Conservation (phyloP, 2,113 vertebrate genomes). For the Pseudopodoces humilis region DNA sequence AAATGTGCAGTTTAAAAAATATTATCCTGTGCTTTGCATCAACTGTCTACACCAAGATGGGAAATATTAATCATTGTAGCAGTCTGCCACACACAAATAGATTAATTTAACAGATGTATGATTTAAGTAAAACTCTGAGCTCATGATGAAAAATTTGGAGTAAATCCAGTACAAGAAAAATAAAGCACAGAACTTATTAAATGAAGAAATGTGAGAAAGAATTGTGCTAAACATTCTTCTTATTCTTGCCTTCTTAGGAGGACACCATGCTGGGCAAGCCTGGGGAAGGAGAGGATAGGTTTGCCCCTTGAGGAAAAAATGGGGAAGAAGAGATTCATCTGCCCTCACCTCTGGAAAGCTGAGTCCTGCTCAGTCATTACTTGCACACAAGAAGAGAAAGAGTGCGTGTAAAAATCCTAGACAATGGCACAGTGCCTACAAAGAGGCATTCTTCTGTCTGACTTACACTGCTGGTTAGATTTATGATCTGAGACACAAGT, state of each 20-base stretch:
- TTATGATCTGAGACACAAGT: not conserved
- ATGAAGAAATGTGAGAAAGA: not conserved
- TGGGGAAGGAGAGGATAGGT: not conserved
- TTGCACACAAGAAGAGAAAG: not conserved
- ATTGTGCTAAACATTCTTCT: not conserved
- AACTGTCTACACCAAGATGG: slow-evolving; percentile 3
- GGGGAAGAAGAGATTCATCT: not conserved
- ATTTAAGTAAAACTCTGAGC: not conserved
- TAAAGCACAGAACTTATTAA: not conserved
- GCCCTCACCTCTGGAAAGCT: not conserved
- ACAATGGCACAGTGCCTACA: not conserved
- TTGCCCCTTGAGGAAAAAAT: not conserved
- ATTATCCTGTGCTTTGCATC: slow-evolving; percentile 24
- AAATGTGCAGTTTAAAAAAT: slow-evolving; percentile 10
- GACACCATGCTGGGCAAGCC: not conserved
- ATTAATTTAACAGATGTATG: slow-evolving; percentile 29
- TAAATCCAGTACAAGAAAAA: not conserved
- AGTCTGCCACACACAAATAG: not conserved
- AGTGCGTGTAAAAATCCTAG: not conserved
- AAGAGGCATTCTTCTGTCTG: not conserved
- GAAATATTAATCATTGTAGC: slow-evolving; percentile 31
- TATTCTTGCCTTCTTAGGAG: not conserved
- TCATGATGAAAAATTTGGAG: not conserved
- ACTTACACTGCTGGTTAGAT: not conserved
- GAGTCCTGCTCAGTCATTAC: not conserved